These are phyloP conservation scores for Pentamera pediparva DNA, from an alignment of 53 echinoderm and acorn worm genomes.

Conservation along the genomic window DNA sequence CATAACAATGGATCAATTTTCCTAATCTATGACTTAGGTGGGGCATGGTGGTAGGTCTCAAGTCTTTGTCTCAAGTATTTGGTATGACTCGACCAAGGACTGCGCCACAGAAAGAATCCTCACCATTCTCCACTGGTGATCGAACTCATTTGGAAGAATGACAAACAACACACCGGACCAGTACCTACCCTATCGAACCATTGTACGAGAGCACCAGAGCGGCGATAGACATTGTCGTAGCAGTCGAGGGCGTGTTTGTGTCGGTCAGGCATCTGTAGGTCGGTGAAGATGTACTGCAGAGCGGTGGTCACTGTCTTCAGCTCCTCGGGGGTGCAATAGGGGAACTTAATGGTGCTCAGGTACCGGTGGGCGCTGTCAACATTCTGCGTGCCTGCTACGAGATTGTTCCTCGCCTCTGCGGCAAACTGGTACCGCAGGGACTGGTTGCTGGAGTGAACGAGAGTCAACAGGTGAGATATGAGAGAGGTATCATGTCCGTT, in stretches of 20 bases:
- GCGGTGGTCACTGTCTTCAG: constrained; percentile 70
- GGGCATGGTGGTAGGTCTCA: too few relatives aligned
- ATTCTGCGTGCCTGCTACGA: constrained; percentile 89
- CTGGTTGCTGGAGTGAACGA: constrained; percentile 42
- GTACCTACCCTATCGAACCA: constrained; percentile 96
- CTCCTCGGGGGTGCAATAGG: constrained; percentile 91
- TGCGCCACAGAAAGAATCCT: too few relatives aligned
- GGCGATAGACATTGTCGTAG: constrained; percentile 67
- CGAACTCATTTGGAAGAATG: too few relatives aligned
- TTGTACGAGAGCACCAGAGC: constrained; percentile 77
- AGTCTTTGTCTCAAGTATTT: too few relatives aligned
- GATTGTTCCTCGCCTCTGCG: constrained; percentile 92
- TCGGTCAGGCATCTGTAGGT: constrained; percentile 64
- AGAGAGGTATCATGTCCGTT: too few relatives aligned
- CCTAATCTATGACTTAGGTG: too few relatives aligned
- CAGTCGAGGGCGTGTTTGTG: constrained; percentile 91
- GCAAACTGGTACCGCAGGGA: constrained; percentile 73
- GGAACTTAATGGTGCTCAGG: constrained; percentile 87
- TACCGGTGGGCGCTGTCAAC: constrained; percentile 75
- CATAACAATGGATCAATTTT: too few relatives aligned
- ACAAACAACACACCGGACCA: not conserved
- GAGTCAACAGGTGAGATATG: not conserved
- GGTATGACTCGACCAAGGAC: too few relatives aligned
- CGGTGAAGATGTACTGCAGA: constrained; percentile 78
- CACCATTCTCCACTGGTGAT: too few relatives aligned